Evolutionary conservation across 1,140 invertebrate genomes (phyloP), one percentile per base, ranked within the genome.

Genomic region (Drosophila pseudoananassae): DNA sequence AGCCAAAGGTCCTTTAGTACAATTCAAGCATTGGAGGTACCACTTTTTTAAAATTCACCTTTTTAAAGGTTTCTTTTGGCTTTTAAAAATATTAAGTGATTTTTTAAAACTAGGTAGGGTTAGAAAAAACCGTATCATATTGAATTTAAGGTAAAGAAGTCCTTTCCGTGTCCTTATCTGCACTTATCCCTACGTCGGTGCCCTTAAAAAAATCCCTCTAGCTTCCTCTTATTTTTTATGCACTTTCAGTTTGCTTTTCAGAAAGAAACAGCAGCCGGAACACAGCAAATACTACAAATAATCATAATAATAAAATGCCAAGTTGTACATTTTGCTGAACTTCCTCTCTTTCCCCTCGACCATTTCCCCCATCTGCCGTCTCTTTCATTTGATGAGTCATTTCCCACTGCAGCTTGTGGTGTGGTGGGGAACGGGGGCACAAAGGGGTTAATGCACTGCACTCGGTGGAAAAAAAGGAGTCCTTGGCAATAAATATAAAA

Each of bases 241-340:
- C 78, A 83, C 83, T 88, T 87, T 88, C 70, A 75, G 82, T 81
- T 87, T 76, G 80, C 82, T 88, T 88, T 87, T 82, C 63, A 63
- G 68, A 60, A 68, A 71, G 83, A 82, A 87, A 79, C 82, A 85
- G 63, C 56, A 70, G 55, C 56, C 74, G 61, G 66, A 69, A 69
- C 66, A 69, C 78, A 71, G 78, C 57, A 87, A 87, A 88, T 88
- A 88, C 82, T 88, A 87, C 82, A 87, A 82, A 87, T 87, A 87
- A 87, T 87, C 82, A 82, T 87, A 87, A 87, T 87, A 87, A 87
- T 87, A 87, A 87, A 87, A 88, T 85, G 78, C 83, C 82, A 87
- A 87, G 83, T 87, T 88, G 70, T 87, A 82, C 83, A 85, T 85
- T 84, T 80, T 50, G 66, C 66, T 29, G 63, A 69, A 58, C 52